Evolutionary conservation across 2,888 invertebrate genomes (phyloP), one percentile per base, ranked within the genome.

Genomic region (Ichneumoninae sp.): DNA sequence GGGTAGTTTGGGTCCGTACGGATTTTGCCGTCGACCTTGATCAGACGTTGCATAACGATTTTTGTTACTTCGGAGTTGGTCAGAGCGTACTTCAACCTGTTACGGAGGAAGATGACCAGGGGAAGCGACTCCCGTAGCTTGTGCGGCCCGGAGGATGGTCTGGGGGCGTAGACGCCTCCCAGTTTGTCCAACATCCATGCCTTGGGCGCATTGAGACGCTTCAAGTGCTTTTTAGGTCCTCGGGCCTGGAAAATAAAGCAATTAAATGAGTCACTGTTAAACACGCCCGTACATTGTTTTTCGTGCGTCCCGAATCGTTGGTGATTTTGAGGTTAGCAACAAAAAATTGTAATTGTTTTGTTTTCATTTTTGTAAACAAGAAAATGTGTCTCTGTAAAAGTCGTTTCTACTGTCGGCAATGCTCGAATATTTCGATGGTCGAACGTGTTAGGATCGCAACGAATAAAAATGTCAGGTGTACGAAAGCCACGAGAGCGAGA

Each of bases 161-260:
- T 97, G 87, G 99, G 99, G 89, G 99, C 99, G 94, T 98, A 99
- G 83, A 98, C 98, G 93, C 99, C 99, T 88, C 98, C 98, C 91
- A 99, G 95, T 95, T 99, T 99, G 96, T 99, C 99, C 96, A 99
- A 96, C 99, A 99, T 99, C 99, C 99, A 99, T 97, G 99, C 98
- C 95, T 99, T 99, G 13, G 99, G 99, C 84, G 99, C 99, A 94
- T 98, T 97, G 93, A 99, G 96, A 95, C 99, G 98, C 97, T 99
- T 99, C 96, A 99, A 96, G 95, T 99, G 99, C 96, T 99, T 99
- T 95, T 99, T 99, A 68, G 99, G 99, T 94, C 99, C 99, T 95
- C 99, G 97, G 95, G 98, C 98, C 99, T 98, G 94, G 22, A 94
- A 94, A 87, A 87, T 88, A 83, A 87, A 87, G 77, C 78, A 74